Base-by-base conservation (phyloP, 2,113 vertebrate genomes). In the Lagenorhynchus albirostris region DNA sequence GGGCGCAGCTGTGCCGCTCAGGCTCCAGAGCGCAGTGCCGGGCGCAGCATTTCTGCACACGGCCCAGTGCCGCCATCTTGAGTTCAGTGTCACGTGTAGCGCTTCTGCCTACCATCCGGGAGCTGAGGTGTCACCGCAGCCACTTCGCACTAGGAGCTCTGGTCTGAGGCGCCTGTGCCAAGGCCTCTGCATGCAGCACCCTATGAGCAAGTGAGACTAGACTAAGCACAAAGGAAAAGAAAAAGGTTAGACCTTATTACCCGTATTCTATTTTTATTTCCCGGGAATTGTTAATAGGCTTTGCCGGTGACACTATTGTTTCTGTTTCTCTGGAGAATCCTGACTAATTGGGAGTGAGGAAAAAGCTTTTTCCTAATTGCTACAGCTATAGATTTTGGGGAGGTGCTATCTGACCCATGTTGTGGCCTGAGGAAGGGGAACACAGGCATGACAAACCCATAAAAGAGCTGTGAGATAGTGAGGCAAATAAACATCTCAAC, bases 11-110 rank as follows among this genome's bases (percentile, higher is more conserved):
- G 53, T n/a, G 29, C 26, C 13, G 11, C 20, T 79, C 31, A n/a
- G 12, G 50, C 10, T 4, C 20, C 11, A 23, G 47, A n/a, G 10
- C 0, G 31, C 47, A 4, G 6, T 4, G 33, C 47, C 1, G 3
- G 20, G 18, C 4, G 2, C 7, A 8, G 50, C 21, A 4, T 36
- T 15, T 26, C 12, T 9, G 33, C 33, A 1, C 33, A 3, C 23
- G 21, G 33, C 50, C 65, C 12, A 6, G 12, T 4, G 4, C 21
- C 33, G 12, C 77, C 21, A 80, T 58, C 50, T 58, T 80, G 77
- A 25, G 4, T 55, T 25, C 5, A 53, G 50, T 58, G n/a, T 25
- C 77, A 3, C 2, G 50, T 3, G 0, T 1, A 36, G 11, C 6
- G 1, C 23, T 36, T 80, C 12, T 36, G 3, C 29, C 1, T 11